Percentiles rank a stretch among this genome's conserved stretches.
These are phyloP conservation scores for Noturus placidus DNA, from an alignment of 2,113 vertebrate genomes.

Conservation along the genomic window DNA sequence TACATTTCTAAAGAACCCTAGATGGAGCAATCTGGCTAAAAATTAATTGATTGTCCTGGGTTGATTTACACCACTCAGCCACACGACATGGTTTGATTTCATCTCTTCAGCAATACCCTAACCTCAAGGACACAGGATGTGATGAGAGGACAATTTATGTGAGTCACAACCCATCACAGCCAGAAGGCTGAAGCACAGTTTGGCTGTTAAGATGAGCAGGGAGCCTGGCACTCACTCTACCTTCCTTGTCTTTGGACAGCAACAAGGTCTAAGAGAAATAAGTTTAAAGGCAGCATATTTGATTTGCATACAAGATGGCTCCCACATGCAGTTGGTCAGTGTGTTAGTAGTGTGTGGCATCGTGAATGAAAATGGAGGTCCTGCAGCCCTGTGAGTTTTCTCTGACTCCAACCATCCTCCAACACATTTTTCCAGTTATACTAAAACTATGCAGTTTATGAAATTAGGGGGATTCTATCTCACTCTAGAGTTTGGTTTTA, in stretches of 20 bases:
- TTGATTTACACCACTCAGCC: conserved; percentile 18
- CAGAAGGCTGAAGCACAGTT: conserved; percentile 27
- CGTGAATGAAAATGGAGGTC: background rate
- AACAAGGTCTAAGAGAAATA: conserved; percentile 6
- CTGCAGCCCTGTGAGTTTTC: background rate
- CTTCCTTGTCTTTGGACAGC: background rate
- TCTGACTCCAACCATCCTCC: background rate
- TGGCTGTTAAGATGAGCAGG: background rate
- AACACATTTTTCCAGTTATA: background rate
- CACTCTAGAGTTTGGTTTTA: background rate
- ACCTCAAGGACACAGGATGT: conserved; percentile 42
- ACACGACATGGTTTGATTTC: background rate
- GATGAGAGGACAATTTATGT: conserved; percentile 20
- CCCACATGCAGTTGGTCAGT: background rate
- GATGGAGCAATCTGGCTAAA: background rate
- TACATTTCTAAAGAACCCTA: background rate
- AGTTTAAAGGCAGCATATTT: background rate
- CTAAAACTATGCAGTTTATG: background rate
- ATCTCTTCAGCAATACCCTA: conserved; percentile 16
- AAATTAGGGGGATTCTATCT: background rate
- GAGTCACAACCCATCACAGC: conserved; percentile 16
- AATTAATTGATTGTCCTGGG: background rate
- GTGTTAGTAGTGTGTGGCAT: background rate
- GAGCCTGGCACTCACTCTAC: background rate
- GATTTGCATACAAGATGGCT: background rate